Conservation (phyloP, 2,888 invertebrate genomes). For the Mimachlamys varia region DNA sequence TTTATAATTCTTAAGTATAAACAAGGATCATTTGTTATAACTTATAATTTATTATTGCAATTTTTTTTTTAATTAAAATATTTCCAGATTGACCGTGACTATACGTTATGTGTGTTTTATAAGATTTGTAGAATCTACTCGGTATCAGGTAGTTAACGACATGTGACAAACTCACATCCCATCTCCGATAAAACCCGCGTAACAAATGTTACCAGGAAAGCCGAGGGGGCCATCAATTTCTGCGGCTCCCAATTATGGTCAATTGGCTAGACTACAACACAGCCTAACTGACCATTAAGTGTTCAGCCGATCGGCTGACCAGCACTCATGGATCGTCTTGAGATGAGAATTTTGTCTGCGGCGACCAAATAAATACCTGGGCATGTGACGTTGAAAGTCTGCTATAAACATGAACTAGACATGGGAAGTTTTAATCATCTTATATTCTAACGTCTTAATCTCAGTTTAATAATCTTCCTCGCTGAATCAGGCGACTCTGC, state of each 20-base stretch:
- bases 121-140: not conserved
- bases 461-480: not conserved
- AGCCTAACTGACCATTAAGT: conserved; percentile 20
- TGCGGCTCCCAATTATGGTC: conserved; percentile 10
- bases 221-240: not conserved
- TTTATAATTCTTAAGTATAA: too few species aligned
- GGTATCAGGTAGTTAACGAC: not conserved
- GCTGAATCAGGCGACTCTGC: not conserved
- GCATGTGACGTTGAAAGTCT: not conserved
- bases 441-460: conserved; percentile 15
- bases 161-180: conserved; percentile 15
- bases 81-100: not conserved
- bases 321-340: not conserved
- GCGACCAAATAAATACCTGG: not conserved
- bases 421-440: conserved; percentile 3
- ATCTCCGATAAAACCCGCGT: not conserved
- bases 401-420: not conserved
- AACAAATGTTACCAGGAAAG: not conserved
- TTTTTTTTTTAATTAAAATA: not conserved
- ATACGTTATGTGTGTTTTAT: not conserved
- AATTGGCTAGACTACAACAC: conserved; percentile 8
- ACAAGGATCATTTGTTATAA: too few species aligned
- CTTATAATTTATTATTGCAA: too few species aligned
- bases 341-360: not conserved
- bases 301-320: conserved; percentile 6